Evolutionary conservation across 2,888 invertebrate species (phyloP).

Genomic region (Lingula anatina): DNA sequence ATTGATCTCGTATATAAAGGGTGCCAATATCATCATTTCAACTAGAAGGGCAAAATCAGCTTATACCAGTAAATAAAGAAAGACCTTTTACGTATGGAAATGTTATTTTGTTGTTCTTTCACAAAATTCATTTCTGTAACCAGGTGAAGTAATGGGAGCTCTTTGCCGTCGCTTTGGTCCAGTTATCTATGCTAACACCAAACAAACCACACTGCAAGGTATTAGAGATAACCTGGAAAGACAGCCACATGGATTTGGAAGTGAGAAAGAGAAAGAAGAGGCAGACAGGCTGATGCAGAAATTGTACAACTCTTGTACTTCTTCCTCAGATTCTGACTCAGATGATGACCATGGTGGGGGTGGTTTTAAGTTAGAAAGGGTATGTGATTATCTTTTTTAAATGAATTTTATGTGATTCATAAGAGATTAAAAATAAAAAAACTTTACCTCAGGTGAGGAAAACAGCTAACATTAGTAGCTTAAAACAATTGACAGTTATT

Average conservation of each 20-base stretch:
- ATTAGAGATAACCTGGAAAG: conserved; percentile 52
- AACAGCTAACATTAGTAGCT: too few species aligned
- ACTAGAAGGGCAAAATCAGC: too few species aligned
- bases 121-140: conserved; percentile 1
- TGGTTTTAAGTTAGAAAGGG: too few species aligned
- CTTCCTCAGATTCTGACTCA: too few species aligned
- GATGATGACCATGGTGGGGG: too few species aligned
- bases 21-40: too few species aligned
- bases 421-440: not conserved
- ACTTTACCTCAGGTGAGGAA: too few species aligned
- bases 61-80: too few species aligned
- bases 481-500: too few species aligned
- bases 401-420: not conserved
- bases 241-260: conserved; percentile 24
- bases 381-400: conserved; percentile 4
- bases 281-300: conserved; percentile 23
- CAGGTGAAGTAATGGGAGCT: conserved; percentile 54
- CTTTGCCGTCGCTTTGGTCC: conserved; percentile 50
- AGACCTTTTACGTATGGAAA: too few species aligned
- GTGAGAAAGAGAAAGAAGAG: conserved; percentile 8
- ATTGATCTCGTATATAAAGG: too few species aligned
- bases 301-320: conserved; percentile 30
- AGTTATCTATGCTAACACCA: conserved; percentile 44
- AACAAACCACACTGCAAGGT: conserved; percentile 47
- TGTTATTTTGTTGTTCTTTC: not conserved